Evolutionary conservation across 2,888 invertebrate species (phyloP), one percentile per base, ranked within the genome.

Genomic region (Gymnocheta viridis): DNA sequence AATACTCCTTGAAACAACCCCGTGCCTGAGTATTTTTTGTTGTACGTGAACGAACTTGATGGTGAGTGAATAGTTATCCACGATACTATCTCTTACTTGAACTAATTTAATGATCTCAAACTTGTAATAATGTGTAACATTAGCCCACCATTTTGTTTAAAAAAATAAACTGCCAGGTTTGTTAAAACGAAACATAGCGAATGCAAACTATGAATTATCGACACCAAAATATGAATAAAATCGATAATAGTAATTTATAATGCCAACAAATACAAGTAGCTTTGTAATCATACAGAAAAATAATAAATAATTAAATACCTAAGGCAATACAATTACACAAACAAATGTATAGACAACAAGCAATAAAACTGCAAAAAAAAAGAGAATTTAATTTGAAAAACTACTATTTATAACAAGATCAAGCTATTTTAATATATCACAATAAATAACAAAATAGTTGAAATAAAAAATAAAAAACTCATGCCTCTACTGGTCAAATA

Each of bases 251-350:
- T 79, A 77, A 79, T 79, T 79, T 79, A 72, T 84, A 81, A 81
- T 77, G 73, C 67, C 67, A 84, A 69, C 77, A 69, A 81, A 84
- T 41, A 78, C 84, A 84, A 84, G 84, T 84, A 84, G 84, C 84
- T 77, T 80, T 81, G 54, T 64, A 77, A 77, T 69, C 76, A 62
- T 54, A 62, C 14, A 64, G n/a, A 72, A 56, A 29, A 64, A 81
- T 56, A 73, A 54, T 35, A 56, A 77, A 73, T 67, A 81, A 78
- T 84, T 84, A 73, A 81, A 73, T 73, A 69, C 77, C 77, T 54
- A 19, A 73, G 84, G 84, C 84, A 73, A 64, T 27, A 49, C n/a
- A 81, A 84, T 77, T 72, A 78, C 32, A 73, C 32, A 73, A 80
- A 47, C 51, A 67, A 41, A 19, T 54, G 54, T 73, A 49, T n/a